These are phyloP conservation scores for Tragelaphus buxtoni DNA, from an alignment of 2,113 vertebrate species.

Conservation along the genomic window DNA sequence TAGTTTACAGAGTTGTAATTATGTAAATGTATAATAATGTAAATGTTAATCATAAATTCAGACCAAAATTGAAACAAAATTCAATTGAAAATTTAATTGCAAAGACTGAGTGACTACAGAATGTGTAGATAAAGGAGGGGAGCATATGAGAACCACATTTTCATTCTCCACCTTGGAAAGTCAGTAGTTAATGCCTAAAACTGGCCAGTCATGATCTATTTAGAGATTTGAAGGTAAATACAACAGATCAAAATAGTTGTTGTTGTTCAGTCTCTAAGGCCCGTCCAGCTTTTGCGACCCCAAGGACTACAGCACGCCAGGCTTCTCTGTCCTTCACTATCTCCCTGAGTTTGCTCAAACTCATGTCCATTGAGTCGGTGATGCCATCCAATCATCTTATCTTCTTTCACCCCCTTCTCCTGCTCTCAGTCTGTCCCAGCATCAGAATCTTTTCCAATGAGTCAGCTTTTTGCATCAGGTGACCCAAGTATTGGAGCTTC, in stretches of 20 bases:
- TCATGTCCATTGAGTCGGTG: not conserved
- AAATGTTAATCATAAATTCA: not conserved
- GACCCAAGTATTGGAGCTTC: not conserved
- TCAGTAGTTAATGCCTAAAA: not conserved
- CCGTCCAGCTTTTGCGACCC: not conserved
- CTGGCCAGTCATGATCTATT: not conserved
- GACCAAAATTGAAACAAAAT: not conserved
- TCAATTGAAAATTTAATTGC: not conserved
- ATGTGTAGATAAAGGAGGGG: not conserved
- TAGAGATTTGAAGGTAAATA: not conserved
- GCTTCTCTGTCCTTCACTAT: not conserved
- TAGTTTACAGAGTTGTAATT: not conserved
- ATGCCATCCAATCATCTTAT: not conserved
- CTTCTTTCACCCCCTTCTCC: not conserved
- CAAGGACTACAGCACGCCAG: rapidly evolving
- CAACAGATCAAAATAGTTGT: not conserved
- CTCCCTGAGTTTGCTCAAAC: not conserved
- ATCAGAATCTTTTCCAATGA: not conserved
- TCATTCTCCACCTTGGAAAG: not conserved
- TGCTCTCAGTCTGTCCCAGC: not conserved
- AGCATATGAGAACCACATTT: not conserved
- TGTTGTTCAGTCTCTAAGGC: not conserved
- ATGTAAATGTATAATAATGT: not conserved
- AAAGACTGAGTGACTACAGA: not conserved
- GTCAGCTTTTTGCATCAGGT: not conserved